A percentile compares a stretch with the other conserved stretches of the same genome.
These are phyloP conservation scores for Drosophila infuscata DNA, from an alignment of 2,888 invertebrate genomes.

Conservation along the genomic window DNA sequence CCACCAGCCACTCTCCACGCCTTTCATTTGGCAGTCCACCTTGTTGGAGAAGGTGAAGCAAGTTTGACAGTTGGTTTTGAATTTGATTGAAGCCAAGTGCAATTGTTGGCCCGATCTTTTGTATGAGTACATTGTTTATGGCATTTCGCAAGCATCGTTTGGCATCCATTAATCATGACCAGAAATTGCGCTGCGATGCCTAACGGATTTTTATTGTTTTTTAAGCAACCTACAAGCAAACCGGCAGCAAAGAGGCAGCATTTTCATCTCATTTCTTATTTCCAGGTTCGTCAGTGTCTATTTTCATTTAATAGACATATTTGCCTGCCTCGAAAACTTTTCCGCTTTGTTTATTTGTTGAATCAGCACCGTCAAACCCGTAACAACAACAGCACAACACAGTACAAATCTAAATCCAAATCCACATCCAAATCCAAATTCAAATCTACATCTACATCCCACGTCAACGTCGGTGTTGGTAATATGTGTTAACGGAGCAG, in stretches of 20 bases:
- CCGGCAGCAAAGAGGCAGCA: slow-evolving; percentile 10
- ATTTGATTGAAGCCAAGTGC: slow-evolving; percentile 77
- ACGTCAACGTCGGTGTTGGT: slow-evolving; percentile 54
- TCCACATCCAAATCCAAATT: background rate
- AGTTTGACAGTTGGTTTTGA: slow-evolving; percentile 75
- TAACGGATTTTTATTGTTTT: slow-evolving; percentile 72
- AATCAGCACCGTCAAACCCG: slow-evolving; percentile 76
- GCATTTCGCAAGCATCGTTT: slow-evolving; percentile 69
- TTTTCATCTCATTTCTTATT: slow-evolving; percentile 30
- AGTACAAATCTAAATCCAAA: slow-evolving; percentile 14
- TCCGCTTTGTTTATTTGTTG: slow-evolving; percentile 76
- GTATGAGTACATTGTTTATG: slow-evolving; percentile 61
- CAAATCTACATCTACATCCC: slow-evolving; percentile 13
- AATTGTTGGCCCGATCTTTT: slow-evolving; percentile 51
- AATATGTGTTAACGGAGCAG: slow-evolving; percentile 75
- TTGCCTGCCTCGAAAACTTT: slow-evolving; percentile 56
- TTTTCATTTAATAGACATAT: slow-evolving; percentile 77
- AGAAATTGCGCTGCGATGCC: slow-evolving; percentile 52
- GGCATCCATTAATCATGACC: slow-evolving; percentile 74
- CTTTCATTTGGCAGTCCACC: slow-evolving; percentile 43
- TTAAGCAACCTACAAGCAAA: slow-evolving; percentile 55
- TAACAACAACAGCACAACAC: slow-evolving; percentile 22
- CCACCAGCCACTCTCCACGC: slow-evolving; percentile 10
- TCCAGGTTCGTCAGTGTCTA: slow-evolving; percentile 68
- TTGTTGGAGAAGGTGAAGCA: slow-evolving; percentile 57